Conservation (phyloP, 2,113 vertebrate species). For the Chrysochloris asiatica region DNA sequence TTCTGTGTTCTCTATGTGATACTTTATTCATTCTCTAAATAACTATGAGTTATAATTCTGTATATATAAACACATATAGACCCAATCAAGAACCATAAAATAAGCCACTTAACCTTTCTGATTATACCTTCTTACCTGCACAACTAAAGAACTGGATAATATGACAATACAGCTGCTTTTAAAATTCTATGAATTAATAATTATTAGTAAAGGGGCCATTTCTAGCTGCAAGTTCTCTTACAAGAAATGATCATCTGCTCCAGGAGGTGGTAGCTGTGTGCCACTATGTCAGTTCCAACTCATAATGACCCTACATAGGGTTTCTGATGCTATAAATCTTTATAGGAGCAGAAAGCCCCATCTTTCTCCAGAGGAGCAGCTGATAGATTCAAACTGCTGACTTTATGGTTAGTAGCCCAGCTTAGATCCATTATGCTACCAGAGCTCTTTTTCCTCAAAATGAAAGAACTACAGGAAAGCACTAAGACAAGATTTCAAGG, state of each 20-base stretch:
- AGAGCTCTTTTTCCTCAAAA: too few species aligned
- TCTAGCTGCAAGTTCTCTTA: constrained; percentile 16
- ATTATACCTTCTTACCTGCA: neutral
- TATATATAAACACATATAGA: neutral
- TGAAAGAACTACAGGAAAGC: constrained; percentile 20
- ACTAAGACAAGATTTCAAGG: neutral
- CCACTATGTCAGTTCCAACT: too few species aligned
- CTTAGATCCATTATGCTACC: too few species aligned
- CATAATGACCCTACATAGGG: too few species aligned
- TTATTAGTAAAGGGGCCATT: constrained; percentile 47
- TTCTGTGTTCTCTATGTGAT: constrained; percentile 8
- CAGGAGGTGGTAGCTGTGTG: too few species aligned
- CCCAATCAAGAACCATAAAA: neutral
- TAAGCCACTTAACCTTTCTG: neutral
- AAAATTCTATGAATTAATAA: constrained; percentile 41
- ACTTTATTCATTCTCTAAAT: constrained; percentile 38
- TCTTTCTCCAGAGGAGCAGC: too few species aligned
- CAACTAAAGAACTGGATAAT: constrained; percentile 14
- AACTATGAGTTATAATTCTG: constrained; percentile 30
- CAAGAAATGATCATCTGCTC: constrained; percentile 42
- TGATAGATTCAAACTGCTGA: too few species aligned
- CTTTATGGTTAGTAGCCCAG: too few species aligned
- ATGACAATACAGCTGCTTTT: neutral
- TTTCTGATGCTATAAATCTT: too few species aligned
- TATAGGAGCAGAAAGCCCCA: too few species aligned